These are phyloP conservation scores for Falco berigora DNA, from an alignment of 2,797 vertebrate genomes.

Conservation along the genomic window DNA sequence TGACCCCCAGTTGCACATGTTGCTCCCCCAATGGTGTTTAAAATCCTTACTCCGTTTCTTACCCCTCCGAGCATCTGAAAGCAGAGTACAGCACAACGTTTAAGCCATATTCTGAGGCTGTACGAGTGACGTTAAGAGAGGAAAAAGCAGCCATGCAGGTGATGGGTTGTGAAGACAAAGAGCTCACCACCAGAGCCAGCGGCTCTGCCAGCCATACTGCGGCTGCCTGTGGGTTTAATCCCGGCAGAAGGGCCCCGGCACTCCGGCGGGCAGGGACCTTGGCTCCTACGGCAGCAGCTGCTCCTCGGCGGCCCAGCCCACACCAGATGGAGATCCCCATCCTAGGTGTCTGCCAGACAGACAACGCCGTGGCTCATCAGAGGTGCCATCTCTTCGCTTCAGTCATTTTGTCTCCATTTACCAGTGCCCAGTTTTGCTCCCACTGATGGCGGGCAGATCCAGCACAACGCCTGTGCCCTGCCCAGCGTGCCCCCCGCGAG, in stretches of 20 bases:
- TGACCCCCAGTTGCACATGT: background rate
- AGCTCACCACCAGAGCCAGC: background rate
- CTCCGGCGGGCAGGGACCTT: background rate
- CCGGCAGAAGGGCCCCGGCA: background rate
- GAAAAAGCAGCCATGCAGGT: background rate
- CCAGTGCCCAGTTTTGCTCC: background rate
- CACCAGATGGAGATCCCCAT: background rate
- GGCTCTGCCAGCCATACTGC: background rate
- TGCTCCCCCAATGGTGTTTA: background rate
- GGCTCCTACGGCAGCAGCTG: slow-evolving; percentile 30
- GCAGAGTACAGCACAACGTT: background rate
- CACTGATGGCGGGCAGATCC: background rate
- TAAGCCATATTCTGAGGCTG: background rate
- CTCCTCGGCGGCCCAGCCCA: background rate
- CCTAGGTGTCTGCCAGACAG: background rate
- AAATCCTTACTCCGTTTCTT: background rate
- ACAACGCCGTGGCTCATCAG: background rate
- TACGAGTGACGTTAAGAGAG: background rate
- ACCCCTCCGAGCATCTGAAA: background rate
- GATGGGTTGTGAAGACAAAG: background rate
- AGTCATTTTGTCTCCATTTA: background rate
- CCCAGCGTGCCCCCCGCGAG: background rate
- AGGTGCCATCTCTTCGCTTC: background rate
- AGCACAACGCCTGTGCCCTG: background rate
- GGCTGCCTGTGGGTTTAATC: background rate